These are phyloP conservation scores for Lycodopsis pacificus DNA, from an alignment of 2,797 vertebrate genomes.

Conservation along the genomic window DNA sequence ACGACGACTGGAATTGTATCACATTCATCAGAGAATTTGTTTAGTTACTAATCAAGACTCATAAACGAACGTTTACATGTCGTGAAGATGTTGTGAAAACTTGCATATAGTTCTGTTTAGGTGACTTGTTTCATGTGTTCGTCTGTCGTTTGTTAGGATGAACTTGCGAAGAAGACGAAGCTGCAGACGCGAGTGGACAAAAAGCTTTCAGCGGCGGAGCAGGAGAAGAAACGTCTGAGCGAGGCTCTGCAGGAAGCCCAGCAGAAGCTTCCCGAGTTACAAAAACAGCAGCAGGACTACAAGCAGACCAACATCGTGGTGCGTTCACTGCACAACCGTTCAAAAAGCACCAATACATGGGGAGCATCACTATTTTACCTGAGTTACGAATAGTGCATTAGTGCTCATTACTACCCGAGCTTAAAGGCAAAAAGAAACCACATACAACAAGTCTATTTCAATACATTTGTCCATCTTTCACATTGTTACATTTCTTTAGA, in stretches of 20 bases:
- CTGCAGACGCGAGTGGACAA: not conserved
- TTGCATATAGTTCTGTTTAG: not conserved
- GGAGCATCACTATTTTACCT: not conserved
- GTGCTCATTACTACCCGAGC: not conserved
- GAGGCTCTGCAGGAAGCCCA: constrained; percentile 26
- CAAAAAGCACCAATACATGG: not conserved
- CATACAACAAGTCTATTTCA: not conserved
- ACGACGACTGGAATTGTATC: not conserved
- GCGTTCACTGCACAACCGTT: constrained; percentile 9
- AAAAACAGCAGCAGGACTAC: constrained; percentile 13
- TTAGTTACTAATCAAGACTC: not conserved
- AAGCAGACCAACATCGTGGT: constrained; percentile 23
- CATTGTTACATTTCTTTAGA: too few relatives aligned
- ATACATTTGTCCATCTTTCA: not conserved
- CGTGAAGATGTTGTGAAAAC: not conserved
- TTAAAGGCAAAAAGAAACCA: too few relatives aligned
- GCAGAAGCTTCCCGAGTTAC: constrained; percentile 15
- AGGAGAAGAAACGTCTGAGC: constrained; percentile 38
- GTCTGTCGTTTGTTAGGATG: constrained; percentile 22
- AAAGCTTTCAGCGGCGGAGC: constrained; percentile 11
- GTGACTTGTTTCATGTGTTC: not conserved
- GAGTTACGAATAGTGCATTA: not conserved
- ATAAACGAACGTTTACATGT: not conserved
- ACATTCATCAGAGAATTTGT: not conserved
- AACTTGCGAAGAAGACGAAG: not conserved